A percentile compares a stretch with the other conserved stretches of the same genome.
These are phyloP conservation scores for Macropis europaea DNA, from an alignment of 2,888 invertebrate species.

Conservation along the genomic window DNA sequence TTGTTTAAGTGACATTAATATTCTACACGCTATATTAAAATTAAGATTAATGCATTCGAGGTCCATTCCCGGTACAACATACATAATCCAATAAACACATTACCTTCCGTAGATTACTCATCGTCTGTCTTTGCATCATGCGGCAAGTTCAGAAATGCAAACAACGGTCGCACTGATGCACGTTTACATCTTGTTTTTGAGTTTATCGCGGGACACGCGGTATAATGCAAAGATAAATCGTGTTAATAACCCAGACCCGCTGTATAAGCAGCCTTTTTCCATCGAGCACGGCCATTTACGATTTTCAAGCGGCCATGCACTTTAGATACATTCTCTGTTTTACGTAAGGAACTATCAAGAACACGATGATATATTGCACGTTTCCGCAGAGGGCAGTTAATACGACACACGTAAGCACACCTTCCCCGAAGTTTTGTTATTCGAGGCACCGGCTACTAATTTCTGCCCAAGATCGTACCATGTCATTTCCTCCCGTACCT, in stretches of 20 bases:
- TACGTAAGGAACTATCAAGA: constrained; percentile 39
- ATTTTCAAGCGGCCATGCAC: constrained; percentile 15
- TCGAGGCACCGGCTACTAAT: constrained; percentile 33
- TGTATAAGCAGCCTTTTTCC: constrained; percentile 14
- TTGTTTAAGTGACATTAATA: too few species aligned
- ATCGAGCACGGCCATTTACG: constrained; percentile 13
- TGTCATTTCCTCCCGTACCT: constrained; percentile 31
- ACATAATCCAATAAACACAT: not conserved
- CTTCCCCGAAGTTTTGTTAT: constrained; percentile 24
- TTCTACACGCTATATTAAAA: not conserved
- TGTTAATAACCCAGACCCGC: constrained; percentile 30
- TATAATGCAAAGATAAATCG: constrained; percentile 45
- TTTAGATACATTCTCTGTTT: constrained; percentile 26
- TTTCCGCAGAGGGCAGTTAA: constrained; percentile 35
- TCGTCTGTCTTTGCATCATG: not conserved
- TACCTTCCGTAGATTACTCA: not conserved
- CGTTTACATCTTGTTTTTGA: constrained; percentile 6
- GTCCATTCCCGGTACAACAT: not conserved
- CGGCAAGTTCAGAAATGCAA: constrained; percentile 1
- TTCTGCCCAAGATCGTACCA: constrained; percentile 24
- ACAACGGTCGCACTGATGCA: constrained; percentile 2
- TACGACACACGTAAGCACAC: constrained; percentile 15
- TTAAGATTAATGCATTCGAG: not conserved
- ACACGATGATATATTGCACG: constrained; percentile 37
- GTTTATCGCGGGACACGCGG: not conserved